phyloP scores from a whole-genome alignment of 2,797 vertebrate genomes.

The Siniperca obscura region DNA sequence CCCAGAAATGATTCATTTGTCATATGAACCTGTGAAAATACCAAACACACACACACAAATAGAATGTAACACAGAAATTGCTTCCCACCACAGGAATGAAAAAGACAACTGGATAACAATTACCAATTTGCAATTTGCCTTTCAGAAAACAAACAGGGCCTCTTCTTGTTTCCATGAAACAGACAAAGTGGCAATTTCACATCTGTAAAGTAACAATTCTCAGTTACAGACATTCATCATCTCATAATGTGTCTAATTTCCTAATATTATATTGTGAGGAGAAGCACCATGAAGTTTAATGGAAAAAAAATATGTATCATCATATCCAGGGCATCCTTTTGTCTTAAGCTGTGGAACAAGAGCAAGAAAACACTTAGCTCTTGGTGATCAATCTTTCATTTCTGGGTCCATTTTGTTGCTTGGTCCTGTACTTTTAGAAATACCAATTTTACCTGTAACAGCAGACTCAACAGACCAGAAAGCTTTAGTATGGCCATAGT shows the following conservation, averaged over 20 bases:
- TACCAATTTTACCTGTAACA: too few relatives aligned
- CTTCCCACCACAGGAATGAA: conserved; percentile 37
- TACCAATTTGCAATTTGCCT: conserved; percentile 66
- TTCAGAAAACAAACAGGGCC: conserved; percentile 61
- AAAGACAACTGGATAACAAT: conserved; percentile 55
- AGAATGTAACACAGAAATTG: conserved; percentile 30
- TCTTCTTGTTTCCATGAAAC: conserved; percentile 67
- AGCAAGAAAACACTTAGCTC: neutral
- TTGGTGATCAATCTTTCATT: conserved; percentile 21
- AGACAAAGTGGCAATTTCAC: conserved; percentile 74
- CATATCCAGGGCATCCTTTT: conserved; percentile 29
- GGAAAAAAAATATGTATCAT: neutral
- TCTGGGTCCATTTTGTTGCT: neutral
- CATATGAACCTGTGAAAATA: conserved; percentile 23
- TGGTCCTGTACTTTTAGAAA: too few relatives aligned
- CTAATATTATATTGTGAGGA: conserved; percentile 63
- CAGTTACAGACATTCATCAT: conserved; percentile 70
- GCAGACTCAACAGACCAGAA: too few relatives aligned
- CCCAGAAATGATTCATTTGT: conserved; percentile 33
- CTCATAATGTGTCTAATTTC: conserved; percentile 71
- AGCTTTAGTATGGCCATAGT: neutral
- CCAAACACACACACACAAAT: neutral
- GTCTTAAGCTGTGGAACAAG: conserved; percentile 22
- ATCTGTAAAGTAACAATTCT: conserved; percentile 65
- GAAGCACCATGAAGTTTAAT: conserved; percentile 43